A percentile compares a stretch with the other conserved stretches of the same genome.
Evolutionary conservation across 2,888 invertebrate genomes (phyloP).

Genomic region (Hedya salicella): DNA sequence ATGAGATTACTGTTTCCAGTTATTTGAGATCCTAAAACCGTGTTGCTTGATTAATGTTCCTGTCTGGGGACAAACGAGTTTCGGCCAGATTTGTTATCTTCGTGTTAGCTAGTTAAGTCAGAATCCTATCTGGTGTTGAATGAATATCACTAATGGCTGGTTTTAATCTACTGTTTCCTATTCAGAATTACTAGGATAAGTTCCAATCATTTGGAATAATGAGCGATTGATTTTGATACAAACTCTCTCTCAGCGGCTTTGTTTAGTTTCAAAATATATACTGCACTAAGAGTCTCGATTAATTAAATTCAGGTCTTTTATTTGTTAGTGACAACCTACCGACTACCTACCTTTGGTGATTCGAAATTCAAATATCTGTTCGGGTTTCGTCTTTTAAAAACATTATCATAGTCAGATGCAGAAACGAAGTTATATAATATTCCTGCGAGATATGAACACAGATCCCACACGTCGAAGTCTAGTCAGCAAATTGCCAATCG

Average conservation of each 20-base stretch:
- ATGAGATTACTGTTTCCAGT: slow-evolving; percentile 42
- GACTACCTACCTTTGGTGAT: no score
- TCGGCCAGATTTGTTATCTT: slow-evolving; percentile 35
- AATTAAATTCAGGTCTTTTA: not conserved
- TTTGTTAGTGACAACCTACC: not conserved
- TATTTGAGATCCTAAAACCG: slow-evolving; percentile 42
- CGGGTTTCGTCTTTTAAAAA: no score
- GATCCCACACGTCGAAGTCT: not conserved
- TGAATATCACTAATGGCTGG: slow-evolving; percentile 39
- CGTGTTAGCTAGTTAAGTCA: slow-evolving; percentile 38
- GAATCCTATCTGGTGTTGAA: slow-evolving; percentile 38
- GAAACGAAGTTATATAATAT: no score
- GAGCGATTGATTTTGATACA: slow-evolving; percentile 10
- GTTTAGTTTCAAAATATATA: slow-evolving; percentile 10
- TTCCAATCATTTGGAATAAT: slow-evolving; percentile 18
- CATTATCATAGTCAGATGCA: no score
- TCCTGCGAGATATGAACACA: not conserved
- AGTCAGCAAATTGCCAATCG: not conserved
- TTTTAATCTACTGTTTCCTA: slow-evolving; percentile 32
- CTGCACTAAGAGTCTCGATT: not conserved
- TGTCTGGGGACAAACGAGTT: slow-evolving; percentile 35
- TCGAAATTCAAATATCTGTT: no score
- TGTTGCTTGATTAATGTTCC: slow-evolving; percentile 39
- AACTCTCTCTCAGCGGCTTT: not conserved
- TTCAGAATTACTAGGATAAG: slow-evolving; percentile 25